Conservation (phyloP, 2,113 vertebrate genomes). For the Callocephalon fimbriatum region DNA sequence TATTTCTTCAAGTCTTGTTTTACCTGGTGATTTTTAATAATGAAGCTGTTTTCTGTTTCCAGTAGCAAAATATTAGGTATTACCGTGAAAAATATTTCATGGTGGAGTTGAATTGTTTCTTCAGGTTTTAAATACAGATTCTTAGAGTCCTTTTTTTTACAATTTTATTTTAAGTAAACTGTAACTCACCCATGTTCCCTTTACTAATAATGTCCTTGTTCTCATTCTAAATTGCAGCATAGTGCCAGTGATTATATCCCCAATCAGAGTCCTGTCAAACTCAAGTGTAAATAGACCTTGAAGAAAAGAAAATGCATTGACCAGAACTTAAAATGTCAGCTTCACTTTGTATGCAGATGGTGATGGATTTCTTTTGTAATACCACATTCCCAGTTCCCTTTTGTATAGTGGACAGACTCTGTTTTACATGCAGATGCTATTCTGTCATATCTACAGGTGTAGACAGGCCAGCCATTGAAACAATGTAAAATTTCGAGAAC, state of each 20-base stretch:
- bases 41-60: not conserved
- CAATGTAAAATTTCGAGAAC: not conserved
- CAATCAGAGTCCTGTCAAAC: not conserved
- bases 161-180: constrained; percentile 6
- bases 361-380: not conserved
- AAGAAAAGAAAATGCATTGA: constrained; percentile 23
- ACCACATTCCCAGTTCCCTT: not conserved
- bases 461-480: not conserved
- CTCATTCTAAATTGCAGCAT: not conserved
- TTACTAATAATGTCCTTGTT: not conserved
- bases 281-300: not conserved
- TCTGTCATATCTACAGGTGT: not conserved
- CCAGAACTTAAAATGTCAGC: not conserved
- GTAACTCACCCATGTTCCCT: not conserved
- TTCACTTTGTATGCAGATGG: not conserved
- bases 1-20: not conserved
- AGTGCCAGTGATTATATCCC: not conserved
- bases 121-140: not conserved
- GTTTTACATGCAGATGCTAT: not conserved
- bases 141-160: not conserved
- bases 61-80: not conserved
- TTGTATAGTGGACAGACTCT: not conserved
- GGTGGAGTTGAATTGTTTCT: not conserved
- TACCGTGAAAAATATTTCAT: not conserved
- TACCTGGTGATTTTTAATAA: not conserved